phyloP scores from a whole-genome alignment of 1,140 invertebrate genomes.

The Neodiprion fabricii region DNA sequence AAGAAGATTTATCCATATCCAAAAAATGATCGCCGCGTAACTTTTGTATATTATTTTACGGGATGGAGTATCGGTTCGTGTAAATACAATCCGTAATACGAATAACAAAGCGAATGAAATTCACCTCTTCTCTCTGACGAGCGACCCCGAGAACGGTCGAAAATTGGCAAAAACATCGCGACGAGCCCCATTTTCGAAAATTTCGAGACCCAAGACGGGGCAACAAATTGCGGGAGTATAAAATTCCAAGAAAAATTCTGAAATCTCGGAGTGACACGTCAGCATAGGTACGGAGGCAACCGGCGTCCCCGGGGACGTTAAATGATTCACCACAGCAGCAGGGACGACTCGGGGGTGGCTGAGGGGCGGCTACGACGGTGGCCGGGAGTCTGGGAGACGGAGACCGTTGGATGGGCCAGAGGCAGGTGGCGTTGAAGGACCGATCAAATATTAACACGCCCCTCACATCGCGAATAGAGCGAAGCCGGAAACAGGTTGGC shows the following conservation, averaged over 20 bases:
- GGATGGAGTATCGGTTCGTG: too few species aligned
- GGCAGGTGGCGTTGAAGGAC: slow-evolving; percentile 53
- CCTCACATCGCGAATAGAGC: slow-evolving; percentile 51
- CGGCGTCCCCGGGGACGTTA: slow-evolving; percentile 49
- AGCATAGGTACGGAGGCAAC: slow-evolving; percentile 43
- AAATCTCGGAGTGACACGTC: neutral
- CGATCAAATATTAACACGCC: slow-evolving; percentile 60
- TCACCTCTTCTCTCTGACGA: too few species aligned
- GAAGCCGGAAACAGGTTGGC: slow-evolving; percentile 29
- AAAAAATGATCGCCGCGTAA: too few species aligned
- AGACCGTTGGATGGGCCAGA: slow-evolving; percentile 32
- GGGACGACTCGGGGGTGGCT: slow-evolving; percentile 37
- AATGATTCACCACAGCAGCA: slow-evolving; percentile 60
- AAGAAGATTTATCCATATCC: too few species aligned
- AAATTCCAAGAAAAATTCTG: neutral
- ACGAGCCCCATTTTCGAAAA: too few species aligned
- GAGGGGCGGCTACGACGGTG: slow-evolving; percentile 39
- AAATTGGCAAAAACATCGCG: too few species aligned
- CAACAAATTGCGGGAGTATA: neutral
- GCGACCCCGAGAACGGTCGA: too few species aligned
- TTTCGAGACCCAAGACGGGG: neutral
- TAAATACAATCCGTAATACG: too few species aligned
- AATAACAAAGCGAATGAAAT: too few species aligned
- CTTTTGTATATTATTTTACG: too few species aligned
- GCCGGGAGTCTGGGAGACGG: slow-evolving; percentile 21